Evolutionary conservation across 2,797 vertebrate genomes (phyloP).

Genomic region (Lithobates sylvaticus): DNA sequence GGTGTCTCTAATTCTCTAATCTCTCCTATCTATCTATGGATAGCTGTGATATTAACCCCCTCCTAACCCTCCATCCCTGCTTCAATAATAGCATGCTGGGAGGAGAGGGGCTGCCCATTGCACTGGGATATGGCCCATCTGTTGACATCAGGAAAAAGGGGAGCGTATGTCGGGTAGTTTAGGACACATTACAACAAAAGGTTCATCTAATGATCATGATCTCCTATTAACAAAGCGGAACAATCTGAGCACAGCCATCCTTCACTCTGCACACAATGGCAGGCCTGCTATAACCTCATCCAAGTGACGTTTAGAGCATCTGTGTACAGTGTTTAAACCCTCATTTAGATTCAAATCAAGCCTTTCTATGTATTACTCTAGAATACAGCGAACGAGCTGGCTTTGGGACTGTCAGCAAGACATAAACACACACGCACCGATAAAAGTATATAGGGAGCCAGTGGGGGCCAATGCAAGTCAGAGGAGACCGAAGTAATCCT

Average conservation of each 20-base stretch:
- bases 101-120: conserved; percentile 63
- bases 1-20: neutral
- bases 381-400: neutral
- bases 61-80: conserved; percentile 65
- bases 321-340: conserved; percentile 15
- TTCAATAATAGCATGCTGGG: conserved; percentile 81
- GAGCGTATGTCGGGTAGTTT: conserved; percentile 92
- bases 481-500: neutral
- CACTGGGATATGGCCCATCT: conserved; percentile 91
- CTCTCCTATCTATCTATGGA: neutral
- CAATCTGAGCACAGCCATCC: conserved; percentile 93
- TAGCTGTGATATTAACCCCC: neutral
- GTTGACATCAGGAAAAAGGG: conserved; percentile 89
- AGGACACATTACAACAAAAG: conserved; percentile 80
- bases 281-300: neutral
- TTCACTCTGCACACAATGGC: conserved; percentile 64
- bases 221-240: conserved; percentile 84
- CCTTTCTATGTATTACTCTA: neutral
- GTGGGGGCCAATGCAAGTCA: neutral
- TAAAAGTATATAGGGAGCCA: neutral
- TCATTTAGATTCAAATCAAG: conserved; percentile 11
- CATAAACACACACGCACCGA: neutral
- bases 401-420: neutral
- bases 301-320: conserved; percentile 1
- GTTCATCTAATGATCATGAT: conserved; percentile 80